A percentile compares a stretch with the other conserved stretches of the same genome.
Conservation (phyloP, 2,113 vertebrate species). For the Stegostoma tigrinum region DNA sequence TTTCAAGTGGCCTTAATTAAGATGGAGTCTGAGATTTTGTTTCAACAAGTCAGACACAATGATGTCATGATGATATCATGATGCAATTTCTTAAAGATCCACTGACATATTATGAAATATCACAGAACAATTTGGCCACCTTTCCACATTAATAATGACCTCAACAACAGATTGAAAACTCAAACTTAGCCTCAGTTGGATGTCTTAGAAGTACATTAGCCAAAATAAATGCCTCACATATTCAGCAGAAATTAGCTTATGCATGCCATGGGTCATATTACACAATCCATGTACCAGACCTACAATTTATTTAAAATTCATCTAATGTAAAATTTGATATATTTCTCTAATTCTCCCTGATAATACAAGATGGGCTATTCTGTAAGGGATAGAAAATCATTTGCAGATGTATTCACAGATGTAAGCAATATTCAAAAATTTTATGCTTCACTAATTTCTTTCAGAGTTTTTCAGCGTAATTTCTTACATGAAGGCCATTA, state of each 20-base stretch:
- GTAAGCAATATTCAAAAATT: background rate
- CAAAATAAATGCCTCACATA: background rate
- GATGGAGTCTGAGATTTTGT: too few relatives aligned
- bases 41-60: too few relatives aligned
- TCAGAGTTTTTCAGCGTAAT: background rate
- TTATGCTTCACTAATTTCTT: background rate
- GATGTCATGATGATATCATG: too few relatives aligned
- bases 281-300: background rate
- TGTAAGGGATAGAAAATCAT: background rate
- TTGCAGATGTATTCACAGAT: background rate
- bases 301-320: background rate
- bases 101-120: too few relatives aligned
- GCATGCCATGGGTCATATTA: background rate
- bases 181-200: background rate
- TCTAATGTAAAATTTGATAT: background rate
- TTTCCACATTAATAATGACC: too few relatives aligned
- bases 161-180: too few relatives aligned
- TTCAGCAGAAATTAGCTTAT: too few relatives aligned
- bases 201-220: background rate
- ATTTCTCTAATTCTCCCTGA: background rate
- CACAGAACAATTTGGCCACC: too few relatives aligned
- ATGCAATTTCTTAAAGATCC: too few relatives aligned
- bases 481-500: background rate
- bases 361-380: too few relatives aligned
- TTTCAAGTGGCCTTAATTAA: too few relatives aligned